Conservation (phyloP, 2,113 vertebrate species). For the Mesitornis unicolor region DNA sequence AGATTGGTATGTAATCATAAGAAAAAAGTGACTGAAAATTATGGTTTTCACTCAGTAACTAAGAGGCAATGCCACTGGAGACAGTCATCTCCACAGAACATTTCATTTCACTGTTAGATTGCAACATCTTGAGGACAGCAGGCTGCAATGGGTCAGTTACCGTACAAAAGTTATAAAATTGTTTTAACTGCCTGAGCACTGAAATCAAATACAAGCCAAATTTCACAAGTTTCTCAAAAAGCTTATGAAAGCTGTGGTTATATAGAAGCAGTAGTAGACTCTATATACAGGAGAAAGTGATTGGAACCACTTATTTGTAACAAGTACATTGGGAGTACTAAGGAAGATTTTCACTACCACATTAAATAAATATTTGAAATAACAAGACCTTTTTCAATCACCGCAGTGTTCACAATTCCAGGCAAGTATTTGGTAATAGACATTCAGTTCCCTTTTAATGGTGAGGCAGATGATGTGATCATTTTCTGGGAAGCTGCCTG, state of each 20-base stretch:
- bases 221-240: neutral
- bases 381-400: neutral
- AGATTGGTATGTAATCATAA: neutral
- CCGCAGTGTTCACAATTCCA: neutral
- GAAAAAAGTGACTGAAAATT: neutral
- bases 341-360: neutral
- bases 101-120: neutral
- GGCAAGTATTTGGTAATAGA: neutral
- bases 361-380: neutral
- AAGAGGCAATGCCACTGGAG: neutral
- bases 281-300: neutral
- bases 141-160: neutral
- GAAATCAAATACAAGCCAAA: neutral
- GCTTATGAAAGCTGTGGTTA: neutral
- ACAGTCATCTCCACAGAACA: fast-evolving
- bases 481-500: neutral
- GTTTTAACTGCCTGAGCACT: neutral
- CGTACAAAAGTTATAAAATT: neutral
- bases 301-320: neutral
- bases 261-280: neutral
- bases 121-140: neutral
- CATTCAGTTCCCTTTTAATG: neutral
- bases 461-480: neutral
- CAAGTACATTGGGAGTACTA: fast-evolving
- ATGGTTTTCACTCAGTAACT: neutral